Evolutionary conservation across 2,113 vertebrate species (phyloP).

Genomic region (Platysternon megacephalum): DNA sequence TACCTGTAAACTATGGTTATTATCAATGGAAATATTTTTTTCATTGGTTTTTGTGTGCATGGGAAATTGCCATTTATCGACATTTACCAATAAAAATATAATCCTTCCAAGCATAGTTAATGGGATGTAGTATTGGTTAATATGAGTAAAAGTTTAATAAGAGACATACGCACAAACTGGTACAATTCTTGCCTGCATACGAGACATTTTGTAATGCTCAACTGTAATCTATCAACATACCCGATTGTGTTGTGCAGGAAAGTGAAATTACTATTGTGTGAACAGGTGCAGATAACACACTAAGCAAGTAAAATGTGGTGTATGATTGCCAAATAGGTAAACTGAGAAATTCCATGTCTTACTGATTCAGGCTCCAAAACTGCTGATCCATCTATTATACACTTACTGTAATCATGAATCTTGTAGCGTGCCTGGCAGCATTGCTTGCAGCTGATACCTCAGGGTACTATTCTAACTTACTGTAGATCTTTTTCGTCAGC

Average conservation of each 20-base stretch:
- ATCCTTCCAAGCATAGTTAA: not conserved
- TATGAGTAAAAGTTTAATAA: not conserved
- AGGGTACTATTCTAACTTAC: not conserved
- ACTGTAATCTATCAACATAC: constrained; percentile 19
- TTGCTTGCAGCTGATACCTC: not conserved
- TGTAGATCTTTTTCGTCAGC: not conserved
- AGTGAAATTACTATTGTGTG: constrained; percentile 19
- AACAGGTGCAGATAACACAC: constrained; percentile 19
- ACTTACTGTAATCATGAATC: constrained; percentile 7
- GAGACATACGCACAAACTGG: constrained; percentile 3
- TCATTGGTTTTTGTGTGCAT: not conserved
- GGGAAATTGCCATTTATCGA: not conserved
- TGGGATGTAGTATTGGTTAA: not conserved
- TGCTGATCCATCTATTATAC: constrained; percentile 22
- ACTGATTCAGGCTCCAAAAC: not conserved
- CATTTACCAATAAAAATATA: not conserved
- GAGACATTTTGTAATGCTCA: constrained; percentile 17
- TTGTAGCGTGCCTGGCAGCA: not conserved
- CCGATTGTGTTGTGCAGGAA: constrained; percentile 10
- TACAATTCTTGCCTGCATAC: constrained; percentile 18
- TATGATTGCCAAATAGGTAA: constrained; percentile 9
- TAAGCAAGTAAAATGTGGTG: constrained; percentile 15
- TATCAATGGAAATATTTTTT: not conserved
- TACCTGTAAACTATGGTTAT: not conserved
- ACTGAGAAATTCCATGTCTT: not conserved